Percentiles rank a stretch among this genome's conserved stretches.
These are phyloP conservation scores for Leptinotarsa peninsularis DNA, from an alignment of 2,888 invertebrate genomes.

Conservation along the genomic window DNA sequence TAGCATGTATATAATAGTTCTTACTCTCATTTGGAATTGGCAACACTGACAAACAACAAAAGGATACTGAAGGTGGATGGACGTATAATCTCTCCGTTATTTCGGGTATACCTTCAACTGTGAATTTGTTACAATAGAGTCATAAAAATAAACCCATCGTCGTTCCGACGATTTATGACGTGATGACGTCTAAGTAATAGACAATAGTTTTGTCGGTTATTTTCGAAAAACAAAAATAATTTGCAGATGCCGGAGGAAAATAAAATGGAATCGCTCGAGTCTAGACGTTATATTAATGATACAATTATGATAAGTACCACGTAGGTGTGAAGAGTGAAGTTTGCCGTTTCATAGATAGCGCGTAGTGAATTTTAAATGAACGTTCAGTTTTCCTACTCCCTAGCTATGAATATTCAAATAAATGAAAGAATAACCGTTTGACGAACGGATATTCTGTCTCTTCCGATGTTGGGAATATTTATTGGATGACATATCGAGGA, in stretches of 20 bases:
- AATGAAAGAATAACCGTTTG: not conserved
- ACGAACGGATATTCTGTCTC: not conserved
- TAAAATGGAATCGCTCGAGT: constrained; percentile 21
- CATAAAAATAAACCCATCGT: not conserved
- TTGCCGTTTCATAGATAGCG: constrained; percentile 24
- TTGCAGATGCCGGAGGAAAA: not conserved
- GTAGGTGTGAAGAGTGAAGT: constrained; percentile 31
- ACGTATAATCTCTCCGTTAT: too few species aligned
- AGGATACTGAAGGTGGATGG: too few species aligned
- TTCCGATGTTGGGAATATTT: not conserved
- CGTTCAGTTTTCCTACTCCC: constrained; percentile 7
- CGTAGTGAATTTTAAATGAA: constrained; percentile 29
- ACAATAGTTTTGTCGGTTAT: not conserved
- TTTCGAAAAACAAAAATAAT: not conserved
- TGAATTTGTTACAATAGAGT: not conserved
- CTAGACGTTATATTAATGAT: constrained; percentile 35
- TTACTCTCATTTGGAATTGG: too few species aligned
- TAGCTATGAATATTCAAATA: constrained; percentile 4
- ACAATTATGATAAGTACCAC: constrained; percentile 34
- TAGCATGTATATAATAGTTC: too few species aligned
- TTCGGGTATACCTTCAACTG: too few species aligned
- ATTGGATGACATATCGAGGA: too few species aligned
- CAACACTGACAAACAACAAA: too few species aligned
- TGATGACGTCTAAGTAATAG: not conserved
- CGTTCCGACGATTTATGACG: not conserved